A percentile compares a stretch with the other conserved stretches of the same genome.
phyloP scores from a whole-genome alignment of 2,888 invertebrate species.

The Polydrusus cervinus region DNA sequence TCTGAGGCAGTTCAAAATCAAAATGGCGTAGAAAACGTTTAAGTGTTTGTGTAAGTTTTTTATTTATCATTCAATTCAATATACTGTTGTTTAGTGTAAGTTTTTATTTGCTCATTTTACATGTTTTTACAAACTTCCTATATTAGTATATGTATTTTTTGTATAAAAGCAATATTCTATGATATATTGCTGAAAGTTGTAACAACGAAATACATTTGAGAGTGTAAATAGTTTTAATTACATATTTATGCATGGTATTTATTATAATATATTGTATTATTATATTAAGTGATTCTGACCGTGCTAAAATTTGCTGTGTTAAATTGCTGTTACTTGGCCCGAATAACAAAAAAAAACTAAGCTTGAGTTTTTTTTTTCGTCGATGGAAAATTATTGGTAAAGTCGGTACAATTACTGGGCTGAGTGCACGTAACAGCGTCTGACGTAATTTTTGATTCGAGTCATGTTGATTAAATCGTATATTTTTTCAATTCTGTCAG shows the following conservation, averaged over 20 bases:
- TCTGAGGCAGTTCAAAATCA: constrained; percentile 5
- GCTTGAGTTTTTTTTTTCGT: too few relatives aligned
- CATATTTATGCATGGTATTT: constrained; percentile 7
- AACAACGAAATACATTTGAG: constrained; percentile 10
- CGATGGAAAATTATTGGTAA: too few relatives aligned
- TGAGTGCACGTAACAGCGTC: too few relatives aligned
- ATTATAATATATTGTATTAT: background rate
- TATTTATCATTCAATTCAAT: background rate
- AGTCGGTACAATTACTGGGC: too few relatives aligned
- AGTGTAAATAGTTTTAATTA: background rate
- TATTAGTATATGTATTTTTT: background rate
- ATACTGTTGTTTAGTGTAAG: background rate
- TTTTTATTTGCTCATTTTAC: background rate
- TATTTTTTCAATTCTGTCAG: too few relatives aligned
- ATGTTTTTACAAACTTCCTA: background rate
- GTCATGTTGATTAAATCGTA: too few relatives aligned
- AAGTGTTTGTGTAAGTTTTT: background rate
- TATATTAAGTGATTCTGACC: background rate
- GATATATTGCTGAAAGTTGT: background rate
- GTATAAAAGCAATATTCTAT: constrained; percentile 4
- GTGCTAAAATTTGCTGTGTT: too few relatives aligned
- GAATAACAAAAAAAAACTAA: too few relatives aligned
- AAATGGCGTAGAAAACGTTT: background rate
- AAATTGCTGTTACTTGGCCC: too few relatives aligned
- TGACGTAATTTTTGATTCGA: too few relatives aligned